phyloP scores from a whole-genome alignment of 2,113 vertebrate species.

The Pelecanoides urinatrix region DNA sequence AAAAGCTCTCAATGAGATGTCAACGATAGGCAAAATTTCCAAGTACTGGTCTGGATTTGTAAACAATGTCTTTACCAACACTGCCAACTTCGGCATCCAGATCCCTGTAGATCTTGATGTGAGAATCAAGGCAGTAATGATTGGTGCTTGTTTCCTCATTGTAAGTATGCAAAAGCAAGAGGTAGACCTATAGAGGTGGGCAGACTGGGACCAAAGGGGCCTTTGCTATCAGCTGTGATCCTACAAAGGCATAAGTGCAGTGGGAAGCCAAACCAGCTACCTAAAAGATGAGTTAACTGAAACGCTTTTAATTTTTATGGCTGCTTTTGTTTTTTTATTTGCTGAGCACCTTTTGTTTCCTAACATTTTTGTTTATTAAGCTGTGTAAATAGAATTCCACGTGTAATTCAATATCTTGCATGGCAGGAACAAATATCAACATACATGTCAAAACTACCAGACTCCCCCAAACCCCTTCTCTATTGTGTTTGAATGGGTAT shows the following conservation, averaged over 20 bases:
- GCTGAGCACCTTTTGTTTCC: background rate
- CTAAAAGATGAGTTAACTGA: background rate
- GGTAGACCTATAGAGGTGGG: background rate
- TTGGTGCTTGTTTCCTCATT: slow-evolving; percentile 94
- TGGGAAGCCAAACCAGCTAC: background rate
- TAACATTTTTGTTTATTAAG: background rate
- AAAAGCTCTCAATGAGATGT: slow-evolving; percentile 86
- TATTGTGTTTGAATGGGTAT: background rate
- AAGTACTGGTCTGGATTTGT: slow-evolving; percentile 97
- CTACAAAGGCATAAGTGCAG: background rate
- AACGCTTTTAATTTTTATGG: background rate
- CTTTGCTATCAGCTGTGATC: background rate
- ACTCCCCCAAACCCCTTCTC: background rate
- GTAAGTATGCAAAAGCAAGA: slow-evolving; percentile 76
- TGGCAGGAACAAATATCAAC: background rate
- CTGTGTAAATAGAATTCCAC: background rate
- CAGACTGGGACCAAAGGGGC: background rate
- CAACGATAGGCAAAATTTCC: slow-evolving; percentile 93
- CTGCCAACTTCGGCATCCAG: slow-evolving; percentile 95
- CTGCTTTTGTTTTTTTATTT: background rate
- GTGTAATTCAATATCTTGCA: background rate
- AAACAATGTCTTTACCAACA: slow-evolving; percentile 88
- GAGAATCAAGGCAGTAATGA: slow-evolving; percentile 92
- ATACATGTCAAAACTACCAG: background rate
- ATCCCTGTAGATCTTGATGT: slow-evolving; percentile 95